Evolutionary conservation across 2,888 invertebrate genomes (phyloP).

Genomic region (Tipula helvola): DNA sequence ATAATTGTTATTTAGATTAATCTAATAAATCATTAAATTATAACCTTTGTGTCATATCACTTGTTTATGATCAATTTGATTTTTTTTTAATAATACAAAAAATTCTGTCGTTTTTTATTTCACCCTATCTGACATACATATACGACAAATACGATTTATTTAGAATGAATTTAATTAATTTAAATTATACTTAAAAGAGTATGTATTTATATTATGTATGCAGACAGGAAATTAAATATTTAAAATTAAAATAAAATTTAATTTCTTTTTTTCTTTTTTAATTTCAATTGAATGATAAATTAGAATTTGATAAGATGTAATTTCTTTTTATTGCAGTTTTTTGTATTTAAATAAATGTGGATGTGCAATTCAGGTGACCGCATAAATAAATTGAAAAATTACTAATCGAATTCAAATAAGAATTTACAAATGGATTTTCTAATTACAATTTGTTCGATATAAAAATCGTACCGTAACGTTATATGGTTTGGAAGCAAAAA

Average conservation of each 20-base stretch:
- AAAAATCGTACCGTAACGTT: too few relatives aligned
- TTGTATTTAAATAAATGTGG: background rate
- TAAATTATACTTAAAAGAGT: background rate
- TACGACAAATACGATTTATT: background rate
- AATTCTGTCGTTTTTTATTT: background rate
- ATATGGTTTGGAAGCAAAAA: too few relatives aligned
- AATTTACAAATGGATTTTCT: background rate
- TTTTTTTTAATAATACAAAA: background rate
- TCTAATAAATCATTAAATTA: background rate
- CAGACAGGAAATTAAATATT: background rate
- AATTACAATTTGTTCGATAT: background rate
- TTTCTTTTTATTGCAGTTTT: background rate
- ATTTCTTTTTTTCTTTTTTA: background rate
- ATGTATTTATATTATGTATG: too few relatives aligned
- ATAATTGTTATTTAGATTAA: background rate
- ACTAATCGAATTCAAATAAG: background rate
- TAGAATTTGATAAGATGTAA: background rate
- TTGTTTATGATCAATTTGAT: background rate
- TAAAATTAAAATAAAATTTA: background rate
- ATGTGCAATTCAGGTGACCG: background rate
- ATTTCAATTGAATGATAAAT: slow-evolving; percentile 4
- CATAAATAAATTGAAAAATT: background rate
- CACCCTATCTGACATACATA: background rate
- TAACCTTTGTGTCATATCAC: background rate
- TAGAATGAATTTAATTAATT: background rate